Base-by-base conservation (phyloP, 2,797 vertebrate species). In the Oreochromis mossambicus region DNA sequence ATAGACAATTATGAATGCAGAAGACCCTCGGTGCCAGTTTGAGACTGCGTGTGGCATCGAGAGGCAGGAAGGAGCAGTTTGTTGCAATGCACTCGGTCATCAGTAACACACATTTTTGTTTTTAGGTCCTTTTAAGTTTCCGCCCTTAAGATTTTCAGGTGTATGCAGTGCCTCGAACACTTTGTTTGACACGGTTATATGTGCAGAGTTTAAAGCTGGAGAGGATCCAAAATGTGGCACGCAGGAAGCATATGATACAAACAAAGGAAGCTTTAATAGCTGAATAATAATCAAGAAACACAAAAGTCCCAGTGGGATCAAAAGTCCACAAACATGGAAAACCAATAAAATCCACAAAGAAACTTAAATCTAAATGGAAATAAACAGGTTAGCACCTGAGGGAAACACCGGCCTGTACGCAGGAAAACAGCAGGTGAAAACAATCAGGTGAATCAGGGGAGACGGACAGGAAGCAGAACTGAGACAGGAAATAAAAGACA, bases 81-180 rank as follows among this genome's bases (percentile, higher is more conserved):
- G 63, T 68, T 24, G 36, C 61, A 70, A 0, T 11, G 17, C 58
- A n/a, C 5, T 34, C 0, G 10, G 14, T 32, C 36, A 43, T 10
- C n/a, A 73, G 34, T 21, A 46, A 29, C 36, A n/a, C 0, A 78
- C 15, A 58, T 3, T 76, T 76, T 9, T 66, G 34, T 21, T 66
- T 66, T 66, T 14, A 66, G 34, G 12, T 12, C 3, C 12, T 43
- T 68, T 68, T 24, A 15, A 15, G 38, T 68, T 68, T 66, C 17
- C 0, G 2, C 34, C 61, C 17, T 8, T 1, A 0, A 15, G 13
- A 6, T 13, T 46, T 50, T 50, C 19, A 3, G 21, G 21, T 26
- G 8, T 0, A 0, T 3, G 12, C 38, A 26, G 21, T 4, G 38
- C 21, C 66, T 43, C 2, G 13, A 17, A 70, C n/a, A 43, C 34